Conservation (phyloP, 2,888 invertebrate species). For the Yponomeuta evonymella region DNA sequence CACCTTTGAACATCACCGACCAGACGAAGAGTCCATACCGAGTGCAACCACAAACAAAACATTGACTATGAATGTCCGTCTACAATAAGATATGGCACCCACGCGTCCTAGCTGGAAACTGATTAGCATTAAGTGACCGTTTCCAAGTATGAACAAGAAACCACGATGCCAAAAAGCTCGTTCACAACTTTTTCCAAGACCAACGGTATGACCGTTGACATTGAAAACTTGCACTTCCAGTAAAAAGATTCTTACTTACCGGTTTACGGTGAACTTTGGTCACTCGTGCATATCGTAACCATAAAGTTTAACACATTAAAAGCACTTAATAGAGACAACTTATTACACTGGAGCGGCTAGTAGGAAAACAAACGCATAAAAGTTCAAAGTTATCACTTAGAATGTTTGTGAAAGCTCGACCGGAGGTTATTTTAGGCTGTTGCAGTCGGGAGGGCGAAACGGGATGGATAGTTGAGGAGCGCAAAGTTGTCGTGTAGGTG, state of each 20-base stretch:
- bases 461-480: slow-evolving; percentile 34
- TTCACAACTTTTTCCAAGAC: not conserved
- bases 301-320: slow-evolving; percentile 43
- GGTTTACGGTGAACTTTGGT: slow-evolving; percentile 62
- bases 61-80: not conserved
- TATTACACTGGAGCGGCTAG: slow-evolving; percentile 28
- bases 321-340: slow-evolving; percentile 25
- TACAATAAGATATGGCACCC: slow-evolving; percentile 4
- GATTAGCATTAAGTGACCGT: not conserved
- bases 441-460: slow-evolving; percentile 40
- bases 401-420: not conserved
- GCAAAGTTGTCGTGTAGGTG: slow-evolving; percentile 37
- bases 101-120: not conserved
- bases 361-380: slow-evolving; percentile 53
- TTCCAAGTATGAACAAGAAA: not conserved
- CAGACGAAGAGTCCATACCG: slow-evolving; percentile 14
- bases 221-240: slow-evolving; percentile 11
- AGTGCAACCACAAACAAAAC: slow-evolving; percentile 24
- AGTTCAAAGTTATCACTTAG: slow-evolving; percentile 15
- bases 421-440: slow-evolving; percentile 23
- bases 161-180: not conserved
- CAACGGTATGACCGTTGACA: not conserved
- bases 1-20: slow-evolving; percentile 26
- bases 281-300: slow-evolving; percentile 44
- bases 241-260: slow-evolving; percentile 49